phyloP scores from a whole-genome alignment of 2,113 vertebrate genomes.

The Rhadina sibilatrix region DNA sequence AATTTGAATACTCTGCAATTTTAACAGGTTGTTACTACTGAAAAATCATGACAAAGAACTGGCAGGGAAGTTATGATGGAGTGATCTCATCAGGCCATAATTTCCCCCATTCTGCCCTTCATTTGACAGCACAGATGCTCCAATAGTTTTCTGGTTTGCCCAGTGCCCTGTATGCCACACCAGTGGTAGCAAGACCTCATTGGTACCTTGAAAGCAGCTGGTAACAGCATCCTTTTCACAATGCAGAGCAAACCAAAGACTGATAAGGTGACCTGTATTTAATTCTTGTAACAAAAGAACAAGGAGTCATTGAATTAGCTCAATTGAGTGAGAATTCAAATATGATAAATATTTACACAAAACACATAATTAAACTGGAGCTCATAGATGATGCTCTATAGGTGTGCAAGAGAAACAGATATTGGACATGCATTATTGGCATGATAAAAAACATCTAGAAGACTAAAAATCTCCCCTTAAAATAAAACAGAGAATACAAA shows the following conservation, averaged over 20 bases:
- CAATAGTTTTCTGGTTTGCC: background rate
- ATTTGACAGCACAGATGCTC: constrained; percentile 13
- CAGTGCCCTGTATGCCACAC: background rate
- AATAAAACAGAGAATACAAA: background rate
- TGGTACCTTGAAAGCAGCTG: background rate
- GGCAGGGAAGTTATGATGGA: background rate
- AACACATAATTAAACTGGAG: background rate
- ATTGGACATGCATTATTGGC: background rate
- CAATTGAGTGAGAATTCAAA: background rate
- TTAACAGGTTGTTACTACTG: background rate
- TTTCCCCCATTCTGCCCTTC: background rate
- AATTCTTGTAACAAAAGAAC: background rate
- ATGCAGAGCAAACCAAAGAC: background rate
- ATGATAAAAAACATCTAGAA: background rate
- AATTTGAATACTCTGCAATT: background rate
- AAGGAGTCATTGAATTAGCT: background rate
- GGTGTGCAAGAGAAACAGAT: background rate
- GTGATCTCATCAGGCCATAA: background rate
- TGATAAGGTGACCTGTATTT: background rate
- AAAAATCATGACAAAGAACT: background rate
- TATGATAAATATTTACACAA: background rate
- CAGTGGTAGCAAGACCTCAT: background rate
- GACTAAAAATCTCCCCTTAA: background rate
- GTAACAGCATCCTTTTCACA: background rate
- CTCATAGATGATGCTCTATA: background rate